phyloP scores from a whole-genome alignment of 1,140 invertebrate species.

The Ctenoplectra terminalis region DNA sequence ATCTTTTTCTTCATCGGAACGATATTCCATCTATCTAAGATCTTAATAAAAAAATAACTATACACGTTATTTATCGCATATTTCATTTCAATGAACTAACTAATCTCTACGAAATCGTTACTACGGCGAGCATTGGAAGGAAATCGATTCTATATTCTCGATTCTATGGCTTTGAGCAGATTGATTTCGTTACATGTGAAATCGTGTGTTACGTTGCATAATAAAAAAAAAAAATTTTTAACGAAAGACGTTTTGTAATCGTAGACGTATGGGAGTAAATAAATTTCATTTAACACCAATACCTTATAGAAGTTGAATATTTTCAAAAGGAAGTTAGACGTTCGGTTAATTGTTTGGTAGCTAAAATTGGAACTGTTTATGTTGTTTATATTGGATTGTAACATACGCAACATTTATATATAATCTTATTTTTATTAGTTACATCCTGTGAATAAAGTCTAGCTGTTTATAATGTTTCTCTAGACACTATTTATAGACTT shows the following conservation, averaged over 20 bases:
- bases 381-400: slow-evolving; percentile 8
- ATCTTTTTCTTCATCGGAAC: not conserved
- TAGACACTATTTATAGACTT: not conserved
- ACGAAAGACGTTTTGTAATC: not conserved
- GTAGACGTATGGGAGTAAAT: not conserved
- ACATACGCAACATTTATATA: not conserved
- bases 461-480: not conserved
- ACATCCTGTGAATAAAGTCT: not conserved
- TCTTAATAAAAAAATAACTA: slow-evolving; percentile 25
- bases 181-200: no score
- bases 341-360: not conserved
- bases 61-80: not conserved
- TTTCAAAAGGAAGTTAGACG: not conserved
- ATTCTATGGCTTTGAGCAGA: not conserved
- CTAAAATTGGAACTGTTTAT: not conserved
- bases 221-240: not conserved
- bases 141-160: not conserved
- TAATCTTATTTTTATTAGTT: not conserved
- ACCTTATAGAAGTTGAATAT: not conserved
- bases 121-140: not conserved
- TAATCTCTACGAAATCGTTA: not conserved
- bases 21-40: not conserved
- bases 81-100: not conserved
- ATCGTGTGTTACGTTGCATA: no score
- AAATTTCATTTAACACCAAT: not conserved